Base-by-base conservation (phyloP, 2,888 invertebrate species). In the Tetragnatha montana region DNA sequence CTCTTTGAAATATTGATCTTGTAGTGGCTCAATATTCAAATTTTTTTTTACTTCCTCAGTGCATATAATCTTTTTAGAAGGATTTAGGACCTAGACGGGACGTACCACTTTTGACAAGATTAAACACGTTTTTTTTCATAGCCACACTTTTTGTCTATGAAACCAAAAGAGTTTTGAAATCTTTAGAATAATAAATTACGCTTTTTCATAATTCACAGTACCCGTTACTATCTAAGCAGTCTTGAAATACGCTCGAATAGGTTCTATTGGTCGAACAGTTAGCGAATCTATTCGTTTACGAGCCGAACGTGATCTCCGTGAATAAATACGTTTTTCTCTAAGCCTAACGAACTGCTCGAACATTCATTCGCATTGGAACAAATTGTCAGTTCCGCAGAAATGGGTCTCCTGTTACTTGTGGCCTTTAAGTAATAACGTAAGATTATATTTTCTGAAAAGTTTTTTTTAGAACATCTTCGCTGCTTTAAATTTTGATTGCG, bases 331-430 rank as follows among this genome's bases (percentile, higher is more conserved):
- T 60, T 60, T 17, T 60, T 60, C 60, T 60, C 60, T 12, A 50
- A 7, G 47, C 19, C n/a, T 76, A 76, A 76, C 49, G 19, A 76
- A 49, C 76, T 47, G n/a, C 76, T 8, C 6, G n/a, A 76, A 76
- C 50, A 19, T n/a, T 50, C 49, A 76, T 50, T 19, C 76, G 76
- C 6, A 19, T 14, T 17, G 50, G 50, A n/a, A 76, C n/a, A 50
- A 76, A 19, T 50, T 8, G 8, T 12, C n/a, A 17, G n/a, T 76
- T 50, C 49, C 50, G 49, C 50, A 76, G 76, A 22, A 76, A 71
- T n/a, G 17, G 17, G 60, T 12, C 60, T 60, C 10, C 10, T 12
- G 60, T 60, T 60, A 17, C 10, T 17, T 60, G 17, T 60, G 60
- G 60, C 60, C 71, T 19, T 71, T 71, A 71, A 71, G 19, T 60